These are phyloP conservation scores for Agrotis clavis DNA, from an alignment of 2,888 invertebrate genomes.

Conservation along the genomic window DNA sequence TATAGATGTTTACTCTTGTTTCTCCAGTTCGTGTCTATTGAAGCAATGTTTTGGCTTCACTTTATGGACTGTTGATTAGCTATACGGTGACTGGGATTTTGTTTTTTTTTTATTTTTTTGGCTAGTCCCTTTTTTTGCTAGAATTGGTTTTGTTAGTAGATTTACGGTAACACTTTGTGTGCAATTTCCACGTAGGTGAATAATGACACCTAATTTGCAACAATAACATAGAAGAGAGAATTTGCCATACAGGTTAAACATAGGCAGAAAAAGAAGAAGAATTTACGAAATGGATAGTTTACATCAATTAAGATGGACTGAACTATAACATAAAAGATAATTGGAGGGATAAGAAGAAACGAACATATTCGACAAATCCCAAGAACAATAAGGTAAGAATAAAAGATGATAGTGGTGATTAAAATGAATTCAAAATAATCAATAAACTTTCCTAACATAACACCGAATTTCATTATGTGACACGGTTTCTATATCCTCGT, in stretches of 20 bases:
- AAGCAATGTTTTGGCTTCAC: conserved; percentile 36
- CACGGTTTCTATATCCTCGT: conserved; percentile 24
- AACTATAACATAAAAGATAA: too few relatives aligned
- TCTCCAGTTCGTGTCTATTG: conserved; percentile 8
- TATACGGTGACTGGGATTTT: conserved; percentile 1
- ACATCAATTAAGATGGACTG: too few relatives aligned
- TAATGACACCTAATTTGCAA: not conserved
- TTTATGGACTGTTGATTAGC: conserved; percentile 23
- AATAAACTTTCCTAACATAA: not conserved
- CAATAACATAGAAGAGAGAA: not conserved
- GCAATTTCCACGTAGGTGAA: not conserved
- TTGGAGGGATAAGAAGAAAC: too few relatives aligned
- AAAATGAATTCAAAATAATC: not conserved
- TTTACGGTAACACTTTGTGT: not conserved
- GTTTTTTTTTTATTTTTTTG: not conserved
- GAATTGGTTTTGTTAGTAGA: not conserved
- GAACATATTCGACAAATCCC: too few relatives aligned
- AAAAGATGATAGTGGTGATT: too few relatives aligned
- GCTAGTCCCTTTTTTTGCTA: too few relatives aligned
- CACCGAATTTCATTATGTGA: not conserved
- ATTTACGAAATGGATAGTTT: too few relatives aligned
- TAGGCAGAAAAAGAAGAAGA: not conserved
- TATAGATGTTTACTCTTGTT: conserved; percentile 44
- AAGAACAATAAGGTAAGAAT: too few relatives aligned
- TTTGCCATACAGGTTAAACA: not conserved